Evolutionary conservation across 2,113 vertebrate genomes (phyloP).

Genomic region (Lamprologus callipterus): DNA sequence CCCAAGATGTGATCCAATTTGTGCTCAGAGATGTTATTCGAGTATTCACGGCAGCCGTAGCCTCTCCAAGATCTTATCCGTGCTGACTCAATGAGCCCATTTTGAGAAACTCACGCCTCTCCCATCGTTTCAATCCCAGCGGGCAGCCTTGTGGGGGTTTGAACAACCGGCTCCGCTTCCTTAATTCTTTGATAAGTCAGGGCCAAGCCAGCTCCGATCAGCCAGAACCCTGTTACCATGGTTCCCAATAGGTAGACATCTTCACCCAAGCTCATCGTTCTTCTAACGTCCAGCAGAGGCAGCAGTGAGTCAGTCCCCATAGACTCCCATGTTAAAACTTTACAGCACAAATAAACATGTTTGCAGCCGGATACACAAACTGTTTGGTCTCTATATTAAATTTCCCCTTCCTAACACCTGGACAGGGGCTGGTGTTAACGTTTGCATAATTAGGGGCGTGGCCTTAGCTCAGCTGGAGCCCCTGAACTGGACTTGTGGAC

Average conservation of each 20-base stretch:
- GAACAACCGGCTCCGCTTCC: rapidly evolving
- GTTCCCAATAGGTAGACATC: rapidly evolving
- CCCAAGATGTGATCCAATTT: rapidly evolving
- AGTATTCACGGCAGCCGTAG: too few species aligned
- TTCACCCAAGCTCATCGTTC: rapidly evolving
- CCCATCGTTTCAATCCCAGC: rapidly evolving
- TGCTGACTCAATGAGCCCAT: too few species aligned
- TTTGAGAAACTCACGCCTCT: too few species aligned
- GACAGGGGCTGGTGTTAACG: neutral
- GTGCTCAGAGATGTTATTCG: rapidly evolving
- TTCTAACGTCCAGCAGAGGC: neutral
- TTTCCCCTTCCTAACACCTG: neutral
- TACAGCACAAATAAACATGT: neutral
- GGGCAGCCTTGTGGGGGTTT: neutral
- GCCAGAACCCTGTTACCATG: rapidly evolving
- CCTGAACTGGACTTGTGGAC: neutral
- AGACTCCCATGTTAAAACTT: neutral
- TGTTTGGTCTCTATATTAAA: neutral
- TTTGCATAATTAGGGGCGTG: neutral
- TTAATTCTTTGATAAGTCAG: neutral
- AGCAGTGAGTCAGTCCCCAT: neutral
- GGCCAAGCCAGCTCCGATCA: neutral
- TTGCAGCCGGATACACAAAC: neutral
- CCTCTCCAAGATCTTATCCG: rapidly evolving
- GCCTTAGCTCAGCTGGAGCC: neutral